Base-by-base conservation (phyloP, 2,888 invertebrate species). In the Lepidonotus clava region DNA sequence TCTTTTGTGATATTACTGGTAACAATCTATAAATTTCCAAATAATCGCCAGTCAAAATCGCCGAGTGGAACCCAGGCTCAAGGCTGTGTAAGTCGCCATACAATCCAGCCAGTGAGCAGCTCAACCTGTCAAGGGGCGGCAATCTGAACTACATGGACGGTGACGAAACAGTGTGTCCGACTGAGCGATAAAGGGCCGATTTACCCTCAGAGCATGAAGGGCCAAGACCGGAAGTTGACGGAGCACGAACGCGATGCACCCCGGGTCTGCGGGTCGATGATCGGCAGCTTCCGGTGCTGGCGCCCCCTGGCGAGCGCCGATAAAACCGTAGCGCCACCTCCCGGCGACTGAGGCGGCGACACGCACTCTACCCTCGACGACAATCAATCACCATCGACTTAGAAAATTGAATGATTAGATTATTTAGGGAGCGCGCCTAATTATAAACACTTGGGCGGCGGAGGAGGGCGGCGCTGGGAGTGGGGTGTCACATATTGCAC, bases 371-470 rank as follows among this genome's bases (percentile, higher is more conserved):
- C 28, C 84, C 84, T 41, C 18, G n/a, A 8, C 38, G 36, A 38
- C 46, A 51, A 86, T 86, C 86, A 77, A 86, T 86, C 86, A 86
- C 56, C 86, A 80, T 46, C 80, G 77, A 86, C 76, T 86, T 76
- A 86, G 86, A 86, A 77, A 71, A 77, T 86, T 46, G 46, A 80
- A 86, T 77, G 86, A 77, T 76, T 56, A 77, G 80, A 86, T 86
- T 77, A 77, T 86, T 86, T 36, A 24, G 66, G 46, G 71, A 1
- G n/a, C 80, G n/a, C n/a, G 36, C 34, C 86, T 86, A 86, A 86
- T 86, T 86, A 86, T 86, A 77, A 86, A 86, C 86, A 86, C 86
- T 86, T 80, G 80, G 36, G 84, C 32, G 83, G 14, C 83, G 32
- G 5, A 24, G 14, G 36, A 32, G 34, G 56, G 53, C 6, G 56